Conservation (phyloP, 2,888 invertebrate genomes). For the Melolontha melolontha region DNA sequence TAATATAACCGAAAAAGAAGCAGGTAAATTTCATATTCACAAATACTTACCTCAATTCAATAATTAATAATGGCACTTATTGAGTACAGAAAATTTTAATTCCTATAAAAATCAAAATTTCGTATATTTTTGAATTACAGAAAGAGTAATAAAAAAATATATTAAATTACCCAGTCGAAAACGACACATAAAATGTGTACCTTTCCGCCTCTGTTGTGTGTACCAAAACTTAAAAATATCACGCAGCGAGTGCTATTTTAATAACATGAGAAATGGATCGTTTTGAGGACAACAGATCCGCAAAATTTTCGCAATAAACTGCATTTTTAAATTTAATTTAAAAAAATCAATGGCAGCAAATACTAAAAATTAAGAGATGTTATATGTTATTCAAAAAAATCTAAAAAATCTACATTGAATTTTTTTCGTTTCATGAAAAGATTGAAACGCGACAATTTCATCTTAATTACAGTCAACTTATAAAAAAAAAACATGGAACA, state of each 20-base stretch:
- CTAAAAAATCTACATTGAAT: no score
- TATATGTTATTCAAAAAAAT: constrained; percentile 4
- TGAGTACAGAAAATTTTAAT: no score
- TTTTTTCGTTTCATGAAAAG: no score
- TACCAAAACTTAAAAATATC: constrained; percentile 32
- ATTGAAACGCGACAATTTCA: no score
- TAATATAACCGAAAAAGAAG: constrained; percentile 41
- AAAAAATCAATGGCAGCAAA: background rate
- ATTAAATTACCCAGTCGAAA: background rate
- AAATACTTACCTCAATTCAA: background rate
- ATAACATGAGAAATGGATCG: constrained; percentile 13
- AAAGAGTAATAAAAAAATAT: no score
- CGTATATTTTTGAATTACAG: no score
- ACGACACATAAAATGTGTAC: constrained; percentile 17
- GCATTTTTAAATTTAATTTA: background rate
- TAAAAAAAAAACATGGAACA: background rate
- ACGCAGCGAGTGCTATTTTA: constrained; percentile 34
- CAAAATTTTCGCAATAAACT: constrained; percentile 25
- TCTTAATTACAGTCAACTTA: constrained; percentile 10
- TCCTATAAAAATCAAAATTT: no score
- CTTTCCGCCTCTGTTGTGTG: constrained; percentile 22
- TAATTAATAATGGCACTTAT: no score
- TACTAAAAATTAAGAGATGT: background rate
- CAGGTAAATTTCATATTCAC: constrained; percentile 41
- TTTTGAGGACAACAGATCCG: constrained; percentile 28